A percentile compares a stretch with the other conserved stretches of the same genome.
phyloP scores from a whole-genome alignment of 2,888 invertebrate genomes.

The Scotopteryx bipunctaria region DNA sequence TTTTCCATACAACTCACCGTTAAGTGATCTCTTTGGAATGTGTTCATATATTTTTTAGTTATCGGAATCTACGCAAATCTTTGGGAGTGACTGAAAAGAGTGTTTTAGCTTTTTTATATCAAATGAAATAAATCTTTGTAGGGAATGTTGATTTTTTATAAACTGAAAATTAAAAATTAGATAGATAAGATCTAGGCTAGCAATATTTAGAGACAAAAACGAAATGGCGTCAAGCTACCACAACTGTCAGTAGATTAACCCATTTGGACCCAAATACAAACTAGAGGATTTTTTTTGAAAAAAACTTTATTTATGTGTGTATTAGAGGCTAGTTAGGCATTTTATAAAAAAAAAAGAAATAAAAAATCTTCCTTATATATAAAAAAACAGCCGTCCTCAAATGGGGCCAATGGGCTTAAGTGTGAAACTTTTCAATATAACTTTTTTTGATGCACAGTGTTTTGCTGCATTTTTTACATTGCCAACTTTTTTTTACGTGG shows the following conservation, averaged over 20 bases:
- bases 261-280: too few relatives aligned
- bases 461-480: too few relatives aligned
- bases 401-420: too few relatives aligned
- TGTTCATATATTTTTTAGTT: constrained; percentile 49
- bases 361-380: too few relatives aligned
- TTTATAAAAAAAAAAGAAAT: too few relatives aligned
- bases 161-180: constrained; percentile 31
- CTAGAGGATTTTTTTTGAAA: too few relatives aligned
- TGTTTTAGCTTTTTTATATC: constrained; percentile 67
- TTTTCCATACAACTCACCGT: constrained; percentile 35
- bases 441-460: too few relatives aligned
- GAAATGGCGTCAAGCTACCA: constrained; percentile 34
- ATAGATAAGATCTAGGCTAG: constrained; percentile 37
- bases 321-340: too few relatives aligned
- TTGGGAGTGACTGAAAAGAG: constrained; percentile 61
- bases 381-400: too few relatives aligned
- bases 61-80: constrained; percentile 50
- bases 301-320: too few relatives aligned
- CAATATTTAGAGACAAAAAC: constrained; percentile 29
- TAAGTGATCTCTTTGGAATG: constrained; percentile 52
- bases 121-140: constrained; percentile 28
- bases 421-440: too few relatives aligned
- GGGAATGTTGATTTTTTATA: constrained; percentile 36
- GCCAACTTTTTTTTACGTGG: too few relatives aligned
- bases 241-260: constrained; percentile 20